A percentile compares a stretch with the other conserved stretches of the same genome.
Conservation (phyloP, 2,888 invertebrate genomes). For the Eilema depressum region DNA sequence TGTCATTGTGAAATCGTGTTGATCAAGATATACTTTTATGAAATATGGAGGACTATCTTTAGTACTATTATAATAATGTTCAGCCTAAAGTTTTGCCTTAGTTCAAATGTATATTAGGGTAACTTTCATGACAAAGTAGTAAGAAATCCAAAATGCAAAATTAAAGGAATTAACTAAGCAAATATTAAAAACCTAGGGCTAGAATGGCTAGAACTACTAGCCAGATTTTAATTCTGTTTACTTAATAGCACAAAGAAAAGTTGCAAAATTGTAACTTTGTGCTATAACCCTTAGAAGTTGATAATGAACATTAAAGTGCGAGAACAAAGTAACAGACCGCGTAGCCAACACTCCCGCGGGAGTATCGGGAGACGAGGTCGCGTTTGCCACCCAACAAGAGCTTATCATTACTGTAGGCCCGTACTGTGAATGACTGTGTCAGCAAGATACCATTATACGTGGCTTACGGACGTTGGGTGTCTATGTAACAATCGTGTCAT, state of each 20-base stretch:
- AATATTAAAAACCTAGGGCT: too few species aligned
- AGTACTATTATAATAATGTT: background rate
- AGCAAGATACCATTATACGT: background rate
- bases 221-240: too few species aligned
- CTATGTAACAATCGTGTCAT: background rate
- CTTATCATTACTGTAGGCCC: background rate
- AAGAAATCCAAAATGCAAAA: too few species aligned
- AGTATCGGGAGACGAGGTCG: background rate
- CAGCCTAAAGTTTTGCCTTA: background rate
- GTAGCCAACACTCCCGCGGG: background rate
- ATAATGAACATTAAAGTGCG: too few species aligned
- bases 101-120: background rate
- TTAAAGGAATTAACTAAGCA: too few species aligned
- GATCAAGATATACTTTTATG: slow-evolving; percentile 6
- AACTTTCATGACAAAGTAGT: background rate
- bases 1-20: slow-evolving; percentile 20
- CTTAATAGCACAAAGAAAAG: too few species aligned
- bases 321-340: too few species aligned
- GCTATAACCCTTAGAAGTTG: too few species aligned
- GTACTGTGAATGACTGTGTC: background rate
- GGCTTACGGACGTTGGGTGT: background rate
- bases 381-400: background rate
- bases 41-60: background rate
- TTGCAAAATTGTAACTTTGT: too few species aligned
- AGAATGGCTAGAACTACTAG: too few species aligned